Conservation (phyloP, 2,113 vertebrate species). For the Esox niger region DNA sequence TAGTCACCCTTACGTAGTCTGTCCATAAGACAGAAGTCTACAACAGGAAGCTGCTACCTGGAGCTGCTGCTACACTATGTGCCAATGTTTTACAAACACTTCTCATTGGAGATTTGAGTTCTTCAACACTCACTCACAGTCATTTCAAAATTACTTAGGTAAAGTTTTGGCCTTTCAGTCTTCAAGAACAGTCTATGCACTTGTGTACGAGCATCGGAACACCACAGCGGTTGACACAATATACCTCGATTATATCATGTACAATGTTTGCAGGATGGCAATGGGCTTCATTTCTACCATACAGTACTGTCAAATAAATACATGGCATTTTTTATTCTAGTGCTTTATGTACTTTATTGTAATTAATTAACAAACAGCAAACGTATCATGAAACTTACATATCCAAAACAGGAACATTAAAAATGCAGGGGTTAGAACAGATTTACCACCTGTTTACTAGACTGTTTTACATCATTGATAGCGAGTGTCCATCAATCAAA, state of each 20-base stretch:
- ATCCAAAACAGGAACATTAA: conserved; percentile 40
- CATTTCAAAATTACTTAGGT: background rate
- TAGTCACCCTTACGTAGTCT: too few species aligned
- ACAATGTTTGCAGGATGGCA: conserved; percentile 35
- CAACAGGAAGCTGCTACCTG: background rate
- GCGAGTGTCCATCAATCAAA: background rate
- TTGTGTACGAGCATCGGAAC: conserved; percentile 5
- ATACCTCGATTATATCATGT: conserved; percentile 34
- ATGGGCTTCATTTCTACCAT: conserved; percentile 29
- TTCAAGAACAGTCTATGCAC: conserved; percentile 11
- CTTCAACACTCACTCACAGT: background rate
- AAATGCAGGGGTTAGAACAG: conserved; percentile 17
- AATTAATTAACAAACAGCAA: conserved; percentile 14
- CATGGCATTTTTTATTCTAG: conserved; percentile 25
- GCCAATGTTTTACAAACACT: conserved; percentile 14
- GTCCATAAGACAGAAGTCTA: too few species aligned
- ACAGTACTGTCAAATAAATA: conserved; percentile 55
- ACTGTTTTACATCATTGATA: conserved; percentile 9
- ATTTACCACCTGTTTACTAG: conserved; percentile 22
- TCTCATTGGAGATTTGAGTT: background rate
- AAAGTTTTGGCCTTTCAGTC: background rate
- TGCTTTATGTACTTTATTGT: conserved; percentile 44
- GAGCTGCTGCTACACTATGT: background rate
- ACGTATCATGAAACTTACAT: background rate
- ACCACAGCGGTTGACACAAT: conserved; percentile 11